Base-by-base conservation (phyloP, 2,797 vertebrate genomes). In the Lophius americanus region DNA sequence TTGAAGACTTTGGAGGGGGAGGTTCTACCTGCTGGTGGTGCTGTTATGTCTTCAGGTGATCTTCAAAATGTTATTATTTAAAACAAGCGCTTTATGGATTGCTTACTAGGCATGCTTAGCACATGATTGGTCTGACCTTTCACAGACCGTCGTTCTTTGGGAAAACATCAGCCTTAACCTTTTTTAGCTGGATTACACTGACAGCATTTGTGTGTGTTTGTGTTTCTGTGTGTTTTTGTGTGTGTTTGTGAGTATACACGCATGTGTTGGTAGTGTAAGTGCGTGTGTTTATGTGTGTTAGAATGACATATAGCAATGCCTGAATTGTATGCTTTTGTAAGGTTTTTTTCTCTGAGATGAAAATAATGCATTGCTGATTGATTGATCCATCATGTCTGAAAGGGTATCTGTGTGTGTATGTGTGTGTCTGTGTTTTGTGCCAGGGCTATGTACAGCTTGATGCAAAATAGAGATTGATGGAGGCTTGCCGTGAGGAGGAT, bases 41-140 rank as follows among this genome's bases (percentile, higher is more conserved):
- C 83, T 67, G 79, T 91, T 91, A 90, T 90, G 91, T 92, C 85
- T 92, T 93, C 88, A 93, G 90, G 85, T 91, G 90, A 93, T 93
- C 92, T 92, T 92, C 93, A 92, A 92, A 93, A 91, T 83, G 89
- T 91, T 94, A 93, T 94, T 93, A 93, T 94, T 94, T 93, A 92
- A 94, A 93, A 92, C 91, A 93, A 92, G 90, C 76, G 82, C 85
- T 91, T 92, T 93, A 93, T 92, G 85, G 90, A 93, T 93, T 92
- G 86, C 88, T 90, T 92, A 92, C 76, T 80, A 88, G 82, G 83
- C 84, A 91, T 92, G 90, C 86, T 93, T 94, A 92, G 86, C 84
- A 85, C 73, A 87, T 91, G 91, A 94, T 93, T 92, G 92, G 94
- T 91, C 89, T 93, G 91, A 94, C 93, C 93, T 93, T 94, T 94